Conservation (phyloP, 2,113 vertebrate genomes). For the Sphaerodactylus townsendi region DNA sequence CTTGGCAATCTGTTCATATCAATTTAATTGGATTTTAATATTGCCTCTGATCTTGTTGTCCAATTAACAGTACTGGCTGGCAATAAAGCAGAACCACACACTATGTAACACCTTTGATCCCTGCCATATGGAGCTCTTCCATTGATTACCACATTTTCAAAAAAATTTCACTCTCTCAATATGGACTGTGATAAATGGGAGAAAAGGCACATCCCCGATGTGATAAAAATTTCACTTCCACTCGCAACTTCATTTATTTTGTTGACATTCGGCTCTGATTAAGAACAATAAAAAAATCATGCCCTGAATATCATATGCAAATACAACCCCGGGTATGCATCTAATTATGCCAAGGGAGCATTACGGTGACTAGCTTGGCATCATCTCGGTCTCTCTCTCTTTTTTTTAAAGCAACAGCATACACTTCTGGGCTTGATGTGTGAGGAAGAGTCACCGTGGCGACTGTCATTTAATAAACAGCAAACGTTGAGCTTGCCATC, state of each 20-base stretch:
- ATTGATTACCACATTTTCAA: constrained; percentile 98
- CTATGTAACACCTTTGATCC: constrained; percentile 99
- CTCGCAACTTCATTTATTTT: constrained; percentile 99
- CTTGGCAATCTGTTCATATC: constrained; percentile 99
- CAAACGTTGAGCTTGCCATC: constrained; percentile 73
- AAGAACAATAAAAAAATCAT: constrained; percentile 99
- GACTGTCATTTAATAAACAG: constrained; percentile 79
- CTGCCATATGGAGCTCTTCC: constrained; percentile 99
- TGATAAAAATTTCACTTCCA: constrained; percentile 99
- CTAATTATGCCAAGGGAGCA: constrained; percentile 94
- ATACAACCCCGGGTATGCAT: constrained; percentile 96
- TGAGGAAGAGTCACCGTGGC: constrained; percentile 70
- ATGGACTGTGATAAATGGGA: constrained; percentile 99
- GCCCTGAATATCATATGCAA: constrained; percentile 99
- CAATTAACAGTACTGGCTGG: constrained; percentile 99
- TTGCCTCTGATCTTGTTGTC: constrained; percentile 99
- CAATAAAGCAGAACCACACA: constrained; percentile 99
- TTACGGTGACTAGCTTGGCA: constrained; percentile 90
- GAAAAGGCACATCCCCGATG: constrained; percentile 95
- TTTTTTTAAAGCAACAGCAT: constrained; percentile 89
- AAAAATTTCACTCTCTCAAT: constrained; percentile 94
- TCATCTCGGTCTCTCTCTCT: constrained; percentile 74
- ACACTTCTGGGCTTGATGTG: constrained; percentile 78
- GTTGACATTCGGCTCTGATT: constrained; percentile 99
- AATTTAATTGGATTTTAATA: constrained; percentile 99